phyloP scores from a whole-genome alignment of 1,140 invertebrate genomes.

The Papilio polytes region DNA sequence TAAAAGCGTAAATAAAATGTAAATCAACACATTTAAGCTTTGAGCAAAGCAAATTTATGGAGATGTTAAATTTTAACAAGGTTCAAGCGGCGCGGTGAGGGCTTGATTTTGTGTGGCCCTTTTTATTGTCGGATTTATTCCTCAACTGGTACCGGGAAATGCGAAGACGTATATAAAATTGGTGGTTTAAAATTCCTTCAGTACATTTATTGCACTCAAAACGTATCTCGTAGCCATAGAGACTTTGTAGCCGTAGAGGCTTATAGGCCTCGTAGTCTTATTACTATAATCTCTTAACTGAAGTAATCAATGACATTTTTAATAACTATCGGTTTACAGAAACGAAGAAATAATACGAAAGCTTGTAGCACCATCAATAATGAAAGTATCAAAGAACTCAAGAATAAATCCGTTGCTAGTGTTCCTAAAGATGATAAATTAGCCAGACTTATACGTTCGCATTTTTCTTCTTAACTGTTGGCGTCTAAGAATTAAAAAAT shows the following conservation, averaged over 20 bases:
- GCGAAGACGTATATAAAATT: conserved; percentile 21
- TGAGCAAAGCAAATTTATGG: conserved; percentile 52
- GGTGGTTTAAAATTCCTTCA: not conserved
- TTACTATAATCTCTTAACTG: not conserved
- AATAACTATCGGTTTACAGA: not conserved
- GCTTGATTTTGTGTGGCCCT: conserved; percentile 48
- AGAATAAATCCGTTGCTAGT: conserved; percentile 11
- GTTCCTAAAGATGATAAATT: conserved; percentile 23
- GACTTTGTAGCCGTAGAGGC: not conserved
- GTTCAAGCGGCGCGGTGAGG: conserved; percentile 43
- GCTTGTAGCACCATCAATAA: conserved; percentile 9
- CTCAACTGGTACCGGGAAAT: conserved; percentile 45
- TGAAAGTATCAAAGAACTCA: conserved; percentile 13
- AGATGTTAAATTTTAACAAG: conserved; percentile 73
- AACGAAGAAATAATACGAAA: not conserved
- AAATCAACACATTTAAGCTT: conserved; percentile 48
- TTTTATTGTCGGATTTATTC: conserved; percentile 61
- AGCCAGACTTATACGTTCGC: not conserved
- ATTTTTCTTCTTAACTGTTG: conserved; percentile 2
- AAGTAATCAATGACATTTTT: no score
- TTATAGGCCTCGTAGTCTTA: not conserved
- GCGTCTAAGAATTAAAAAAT: not conserved
- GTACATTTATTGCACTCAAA: not conserved
- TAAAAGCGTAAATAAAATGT: conserved; percentile 54
- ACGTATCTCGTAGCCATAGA: not conserved